Conservation (phyloP, 37 sponge, comb jelly and placozoan species). For the Bolinopsis microptera region DNA sequence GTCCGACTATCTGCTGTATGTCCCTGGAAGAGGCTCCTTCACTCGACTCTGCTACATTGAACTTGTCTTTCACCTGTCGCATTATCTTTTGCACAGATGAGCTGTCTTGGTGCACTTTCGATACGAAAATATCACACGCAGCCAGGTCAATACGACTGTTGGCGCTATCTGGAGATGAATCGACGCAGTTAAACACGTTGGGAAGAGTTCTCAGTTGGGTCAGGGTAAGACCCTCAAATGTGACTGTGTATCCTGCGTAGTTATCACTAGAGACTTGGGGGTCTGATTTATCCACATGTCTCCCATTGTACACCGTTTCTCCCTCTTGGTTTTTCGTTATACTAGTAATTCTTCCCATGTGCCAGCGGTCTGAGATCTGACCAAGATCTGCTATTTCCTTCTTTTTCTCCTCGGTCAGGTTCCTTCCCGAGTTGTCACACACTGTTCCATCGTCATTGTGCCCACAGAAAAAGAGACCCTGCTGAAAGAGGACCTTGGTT, state of each 20-base stretch:
- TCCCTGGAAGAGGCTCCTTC: not conserved
- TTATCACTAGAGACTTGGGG: not conserved
- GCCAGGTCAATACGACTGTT: no score
- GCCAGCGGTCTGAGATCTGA: conserved; percentile 46
- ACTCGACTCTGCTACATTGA: not conserved
- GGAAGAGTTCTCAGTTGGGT: not conserved
- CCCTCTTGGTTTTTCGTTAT: not conserved
- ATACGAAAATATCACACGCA: not conserved
- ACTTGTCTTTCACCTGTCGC: not conserved
- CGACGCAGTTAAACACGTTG: conserved; percentile 17
- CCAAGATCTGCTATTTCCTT: not conserved
- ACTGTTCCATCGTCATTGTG: not conserved
- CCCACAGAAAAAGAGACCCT: conserved; percentile 24
- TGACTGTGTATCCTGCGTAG: not conserved
- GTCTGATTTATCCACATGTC: not conserved
- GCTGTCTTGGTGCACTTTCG: not conserved
- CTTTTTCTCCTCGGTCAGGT: not conserved
- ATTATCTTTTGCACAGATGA: not conserved
- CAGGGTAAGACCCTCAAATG: not conserved
- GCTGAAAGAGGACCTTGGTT: conserved; percentile 49
- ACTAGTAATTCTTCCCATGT: not conserved
- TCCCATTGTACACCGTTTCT: conserved; percentile 24
- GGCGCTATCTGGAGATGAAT: not conserved
- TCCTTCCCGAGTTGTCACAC: not conserved
- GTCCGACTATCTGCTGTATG: not conserved